Evolutionary conservation across 2,113 vertebrate species (phyloP).

Genomic region (Spilogale gracilis): DNA sequence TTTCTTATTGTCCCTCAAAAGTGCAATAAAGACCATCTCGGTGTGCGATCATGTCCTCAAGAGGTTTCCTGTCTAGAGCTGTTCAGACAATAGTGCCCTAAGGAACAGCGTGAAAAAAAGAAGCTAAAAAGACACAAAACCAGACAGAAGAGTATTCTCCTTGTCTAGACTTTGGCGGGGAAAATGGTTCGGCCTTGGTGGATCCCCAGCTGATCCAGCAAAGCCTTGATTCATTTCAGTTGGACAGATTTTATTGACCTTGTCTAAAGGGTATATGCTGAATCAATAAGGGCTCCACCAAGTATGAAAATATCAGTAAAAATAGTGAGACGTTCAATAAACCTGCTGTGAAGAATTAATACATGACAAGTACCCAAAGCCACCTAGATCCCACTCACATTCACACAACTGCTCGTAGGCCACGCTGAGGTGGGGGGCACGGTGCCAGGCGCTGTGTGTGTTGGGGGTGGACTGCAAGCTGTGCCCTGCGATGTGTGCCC

Average conservation of each 20-base stretch:
- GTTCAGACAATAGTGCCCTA: background rate
- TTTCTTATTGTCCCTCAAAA: background rate
- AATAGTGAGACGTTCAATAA: constrained; percentile 18
- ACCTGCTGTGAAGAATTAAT: background rate
- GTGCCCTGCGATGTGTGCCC: accelerated
- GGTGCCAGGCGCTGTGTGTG: accelerated
- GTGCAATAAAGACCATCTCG: background rate
- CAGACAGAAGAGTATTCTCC: background rate
- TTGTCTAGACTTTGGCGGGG: background rate
- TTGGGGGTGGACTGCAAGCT: background rate
- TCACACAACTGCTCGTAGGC: background rate
- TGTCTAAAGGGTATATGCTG: background rate
- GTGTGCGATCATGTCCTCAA: background rate
- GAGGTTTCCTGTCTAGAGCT: background rate
- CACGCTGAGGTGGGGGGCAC: too few species aligned
- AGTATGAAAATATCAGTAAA: constrained; percentile 35
- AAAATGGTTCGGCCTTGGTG: background rate
- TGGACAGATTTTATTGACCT: constrained; percentile 36
- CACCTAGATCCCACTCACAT: background rate
- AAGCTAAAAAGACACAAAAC: background rate
- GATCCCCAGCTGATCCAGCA: background rate
- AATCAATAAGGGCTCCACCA: too few species aligned
- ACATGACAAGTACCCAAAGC: background rate
- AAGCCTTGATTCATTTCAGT: constrained; percentile 20
- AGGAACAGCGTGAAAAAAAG: background rate